These are phyloP conservation scores for Nesospiza acunhae DNA, from an alignment of 2,113 vertebrate species.

Conservation along the genomic window DNA sequence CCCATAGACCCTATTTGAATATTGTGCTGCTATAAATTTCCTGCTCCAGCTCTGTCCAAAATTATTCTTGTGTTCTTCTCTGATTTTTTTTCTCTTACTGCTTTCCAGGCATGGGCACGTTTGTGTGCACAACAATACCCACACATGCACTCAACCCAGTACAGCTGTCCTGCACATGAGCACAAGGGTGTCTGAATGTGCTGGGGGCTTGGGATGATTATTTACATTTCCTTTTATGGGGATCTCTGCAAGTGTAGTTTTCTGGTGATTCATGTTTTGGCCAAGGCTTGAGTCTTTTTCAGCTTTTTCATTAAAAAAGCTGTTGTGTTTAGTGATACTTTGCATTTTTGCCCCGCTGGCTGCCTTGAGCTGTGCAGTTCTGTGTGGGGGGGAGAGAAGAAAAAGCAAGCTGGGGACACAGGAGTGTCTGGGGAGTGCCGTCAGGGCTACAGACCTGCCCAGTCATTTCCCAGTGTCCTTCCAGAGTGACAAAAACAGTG, in stretches of 20 bases:
- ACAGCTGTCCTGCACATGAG: not conserved
- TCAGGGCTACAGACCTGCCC: not conserved
- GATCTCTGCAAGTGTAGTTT: constrained; percentile 7
- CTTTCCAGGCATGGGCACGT: not conserved
- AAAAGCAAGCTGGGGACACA: accelerated
- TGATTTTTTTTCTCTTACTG: not conserved
- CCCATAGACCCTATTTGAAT: accelerated
- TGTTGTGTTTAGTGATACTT: not conserved
- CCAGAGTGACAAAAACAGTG: not conserved
- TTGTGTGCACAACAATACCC: not conserved
- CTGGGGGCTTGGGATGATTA: not conserved
- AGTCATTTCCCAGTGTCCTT: not conserved
- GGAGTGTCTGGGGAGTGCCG: not conserved
- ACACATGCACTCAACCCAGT: not conserved
- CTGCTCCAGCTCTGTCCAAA: not conserved
- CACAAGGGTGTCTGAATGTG: not conserved
- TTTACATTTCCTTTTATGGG: constrained; percentile 51
- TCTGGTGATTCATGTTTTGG: constrained; percentile 36
- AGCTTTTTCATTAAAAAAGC: not conserved
- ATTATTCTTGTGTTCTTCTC: not conserved
- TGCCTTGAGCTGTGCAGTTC: not conserved
- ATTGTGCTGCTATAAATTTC: not conserved
- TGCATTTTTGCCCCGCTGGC: not conserved
- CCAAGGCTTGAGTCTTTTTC: not conserved
- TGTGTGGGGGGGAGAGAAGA: not conserved